Conservation (phyloP, 2,888 invertebrate genomes). For the Patella ulyssiponensis region DNA sequence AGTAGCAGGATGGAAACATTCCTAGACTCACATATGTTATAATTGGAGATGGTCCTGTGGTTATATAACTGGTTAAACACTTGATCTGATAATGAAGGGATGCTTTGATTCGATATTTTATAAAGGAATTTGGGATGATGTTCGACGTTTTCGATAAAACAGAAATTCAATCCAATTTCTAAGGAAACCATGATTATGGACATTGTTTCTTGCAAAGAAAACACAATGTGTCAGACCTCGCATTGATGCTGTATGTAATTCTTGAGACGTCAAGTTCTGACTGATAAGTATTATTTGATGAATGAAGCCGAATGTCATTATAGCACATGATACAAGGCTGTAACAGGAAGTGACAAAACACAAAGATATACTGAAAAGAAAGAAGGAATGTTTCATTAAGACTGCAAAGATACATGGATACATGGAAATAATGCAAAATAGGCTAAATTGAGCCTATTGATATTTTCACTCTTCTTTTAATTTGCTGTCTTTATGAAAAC, state of each 20-base stretch:
- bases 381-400: not conserved
- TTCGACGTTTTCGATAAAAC: slow-evolving; percentile 26
- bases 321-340: slow-evolving; percentile 44
- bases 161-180: slow-evolving; percentile 63
- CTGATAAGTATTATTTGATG: slow-evolving; percentile 66
- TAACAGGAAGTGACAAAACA: slow-evolving; percentile 64
- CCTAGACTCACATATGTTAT: too few species aligned
- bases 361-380: slow-evolving; percentile 58
- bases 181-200: slow-evolving; percentile 61
- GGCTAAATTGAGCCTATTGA: too few species aligned
- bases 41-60: too few species aligned
- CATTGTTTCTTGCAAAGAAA: slow-evolving; percentile 52
- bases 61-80: too few species aligned
- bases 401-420: too few species aligned
- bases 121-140: slow-evolving; percentile 23
- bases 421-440: too few species aligned
- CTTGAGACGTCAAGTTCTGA: slow-evolving; percentile 69
- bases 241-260: slow-evolving; percentile 56
- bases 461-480: too few species aligned
- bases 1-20: too few species aligned
- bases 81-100: too few species aligned
- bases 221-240: slow-evolving; percentile 43
- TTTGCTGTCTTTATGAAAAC: too few species aligned
- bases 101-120: too few species aligned
- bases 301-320: slow-evolving; percentile 58